A percentile compares a stretch with the other conserved stretches of the same genome.
Conservation (phyloP, 2,888 invertebrate genomes). For the Busseola fusca region DNA sequence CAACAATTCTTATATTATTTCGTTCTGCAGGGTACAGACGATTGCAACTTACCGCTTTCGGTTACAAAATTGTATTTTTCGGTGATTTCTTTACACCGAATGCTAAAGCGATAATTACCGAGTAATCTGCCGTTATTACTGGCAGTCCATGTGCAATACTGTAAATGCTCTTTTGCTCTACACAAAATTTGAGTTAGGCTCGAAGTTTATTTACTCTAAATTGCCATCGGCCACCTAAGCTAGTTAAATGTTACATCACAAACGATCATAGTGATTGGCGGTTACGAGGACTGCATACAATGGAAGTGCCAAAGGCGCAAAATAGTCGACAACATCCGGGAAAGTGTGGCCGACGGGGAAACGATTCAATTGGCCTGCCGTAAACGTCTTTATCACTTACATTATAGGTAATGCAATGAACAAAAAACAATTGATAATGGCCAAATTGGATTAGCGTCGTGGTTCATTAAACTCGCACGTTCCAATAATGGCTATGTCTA, state of each 20-base stretch:
- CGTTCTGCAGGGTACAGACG: constrained; percentile 48
- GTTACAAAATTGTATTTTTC: constrained; percentile 40
- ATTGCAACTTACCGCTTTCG: constrained; percentile 37
- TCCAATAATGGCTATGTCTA: constrained; percentile 36
- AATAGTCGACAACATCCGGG: constrained; percentile 77
- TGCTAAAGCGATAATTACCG: constrained; percentile 38
- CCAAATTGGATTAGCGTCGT: constrained; percentile 45
- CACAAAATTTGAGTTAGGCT: constrained; percentile 37
- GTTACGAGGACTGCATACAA: constrained; percentile 73
- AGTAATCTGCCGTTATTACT: constrained; percentile 38
- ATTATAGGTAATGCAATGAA: constrained; percentile 58
- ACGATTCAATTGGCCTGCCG: constrained; percentile 66
- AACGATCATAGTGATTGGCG: constrained; percentile 66
- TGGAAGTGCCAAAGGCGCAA: constrained; percentile 72
- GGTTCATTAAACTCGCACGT: constrained; percentile 53
- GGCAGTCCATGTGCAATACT: constrained; percentile 33
- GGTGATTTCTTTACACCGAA: constrained; percentile 26
- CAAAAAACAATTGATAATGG: constrained; percentile 59
- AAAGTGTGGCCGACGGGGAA: constrained; percentile 73
- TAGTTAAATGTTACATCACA: constrained; percentile 74
- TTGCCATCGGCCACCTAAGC: constrained; percentile 65
- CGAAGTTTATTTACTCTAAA: constrained; percentile 63
- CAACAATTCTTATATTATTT: constrained; percentile 57
- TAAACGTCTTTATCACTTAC: constrained; percentile 60
- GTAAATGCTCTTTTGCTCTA: constrained; percentile 33